phyloP scores from a whole-genome alignment of 2,113 vertebrate genomes.

The Chloropsis cyanopogon region DNA sequence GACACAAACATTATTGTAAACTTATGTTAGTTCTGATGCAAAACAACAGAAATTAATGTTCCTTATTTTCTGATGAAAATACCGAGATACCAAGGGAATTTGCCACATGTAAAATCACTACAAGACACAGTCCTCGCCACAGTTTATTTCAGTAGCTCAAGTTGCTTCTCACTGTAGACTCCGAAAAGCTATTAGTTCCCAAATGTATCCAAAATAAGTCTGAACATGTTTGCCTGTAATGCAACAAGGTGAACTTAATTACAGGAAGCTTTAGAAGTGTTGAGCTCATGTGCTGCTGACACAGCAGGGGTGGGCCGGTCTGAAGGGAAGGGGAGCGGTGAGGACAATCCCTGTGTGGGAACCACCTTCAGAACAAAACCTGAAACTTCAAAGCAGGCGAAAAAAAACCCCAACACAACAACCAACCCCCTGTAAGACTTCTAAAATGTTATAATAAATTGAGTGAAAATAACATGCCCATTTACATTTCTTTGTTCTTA shows the following conservation, averaged over 20 bases:
- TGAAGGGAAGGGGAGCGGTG: background rate
- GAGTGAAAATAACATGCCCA: constrained; percentile 39
- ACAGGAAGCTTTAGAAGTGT: constrained; percentile 33
- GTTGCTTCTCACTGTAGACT: background rate
- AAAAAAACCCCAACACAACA: background rate
- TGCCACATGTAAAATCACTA: background rate
- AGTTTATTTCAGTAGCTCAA: constrained; percentile 8
- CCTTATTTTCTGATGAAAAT: constrained; percentile 26
- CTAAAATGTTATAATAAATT: constrained; percentile 28
- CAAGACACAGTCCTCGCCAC: background rate
- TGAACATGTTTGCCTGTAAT: constrained; percentile 38
- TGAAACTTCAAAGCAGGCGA: constrained; percentile 36
- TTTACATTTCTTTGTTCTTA: constrained; percentile 68
- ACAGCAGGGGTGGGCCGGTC: background rate
- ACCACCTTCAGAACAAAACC: constrained; percentile 21
- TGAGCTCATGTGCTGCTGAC: constrained; percentile 39
- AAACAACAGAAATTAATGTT: constrained; percentile 59
- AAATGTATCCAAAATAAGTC: constrained; percentile 40
- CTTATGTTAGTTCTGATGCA: background rate
- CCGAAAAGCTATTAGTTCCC: constrained; percentile 50
- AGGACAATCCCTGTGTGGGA: constrained; percentile 42
- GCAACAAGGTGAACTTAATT: constrained; percentile 56
- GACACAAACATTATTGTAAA: background rate
- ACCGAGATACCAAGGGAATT: background rate
- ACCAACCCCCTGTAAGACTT: background rate